A percentile compares a stretch with the other conserved stretches of the same genome.
Conservation (phyloP, 2,797 vertebrate species). For the Okamejei kenojei region DNA sequence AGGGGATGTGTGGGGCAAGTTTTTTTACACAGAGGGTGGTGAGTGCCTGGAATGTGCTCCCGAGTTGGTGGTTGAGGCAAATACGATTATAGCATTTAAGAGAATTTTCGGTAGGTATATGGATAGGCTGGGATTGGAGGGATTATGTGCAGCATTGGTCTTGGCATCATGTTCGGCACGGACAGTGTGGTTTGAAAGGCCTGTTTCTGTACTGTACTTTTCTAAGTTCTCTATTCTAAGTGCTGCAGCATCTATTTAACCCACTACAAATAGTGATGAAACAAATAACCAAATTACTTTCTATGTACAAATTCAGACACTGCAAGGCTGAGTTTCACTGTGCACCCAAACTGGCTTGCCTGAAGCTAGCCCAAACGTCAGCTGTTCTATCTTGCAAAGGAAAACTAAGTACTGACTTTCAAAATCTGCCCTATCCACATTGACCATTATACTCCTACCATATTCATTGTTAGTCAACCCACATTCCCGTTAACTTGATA, state of each 20-base stretch:
- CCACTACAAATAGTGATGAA: not conserved
- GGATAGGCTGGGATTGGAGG: too few species aligned
- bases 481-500: not conserved
- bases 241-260: not conserved
- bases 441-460: not conserved
- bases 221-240: too few species aligned
- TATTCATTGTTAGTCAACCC: not conserved
- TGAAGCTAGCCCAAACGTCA: not conserved
- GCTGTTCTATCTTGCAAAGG: not conserved
- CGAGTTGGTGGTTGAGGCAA: too few species aligned
- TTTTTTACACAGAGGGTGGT: too few species aligned
- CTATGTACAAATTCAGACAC: not conserved
- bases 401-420: not conserved
- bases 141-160: too few species aligned
- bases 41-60: too few species aligned
- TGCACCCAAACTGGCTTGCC: not conserved
- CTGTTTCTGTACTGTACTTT: too few species aligned
- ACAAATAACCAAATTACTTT: not conserved
- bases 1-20: too few species aligned
- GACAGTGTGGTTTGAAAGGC: too few species aligned
- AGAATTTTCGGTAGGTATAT: too few species aligned
- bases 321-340: not conserved
- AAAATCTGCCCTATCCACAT: not conserved
- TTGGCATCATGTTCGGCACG: too few species aligned
- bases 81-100: too few species aligned